Conservation (phyloP, 2,888 invertebrate genomes). For the Pachydiplax longipennis region DNA sequence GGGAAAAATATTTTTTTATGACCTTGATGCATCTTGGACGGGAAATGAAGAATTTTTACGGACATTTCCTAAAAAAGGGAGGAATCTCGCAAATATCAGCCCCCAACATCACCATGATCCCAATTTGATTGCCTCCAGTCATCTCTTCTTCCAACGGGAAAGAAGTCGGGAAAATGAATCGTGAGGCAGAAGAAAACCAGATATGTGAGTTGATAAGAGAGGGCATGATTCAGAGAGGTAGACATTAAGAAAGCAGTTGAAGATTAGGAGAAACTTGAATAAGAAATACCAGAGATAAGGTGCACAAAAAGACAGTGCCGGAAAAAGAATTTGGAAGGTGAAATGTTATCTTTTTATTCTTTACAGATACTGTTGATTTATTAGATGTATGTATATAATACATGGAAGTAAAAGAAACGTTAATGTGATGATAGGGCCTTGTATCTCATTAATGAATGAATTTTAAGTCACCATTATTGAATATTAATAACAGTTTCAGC, state of each 20-base stretch:
- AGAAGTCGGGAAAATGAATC: neutral
- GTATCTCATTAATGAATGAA: too few species aligned
- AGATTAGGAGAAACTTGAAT: neutral
- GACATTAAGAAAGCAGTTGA: neutral
- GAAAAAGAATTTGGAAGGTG: neutral
- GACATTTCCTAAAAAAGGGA: too few species aligned
- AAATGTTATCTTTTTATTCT: too few species aligned
- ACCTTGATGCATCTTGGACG: too few species aligned
- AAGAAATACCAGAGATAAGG: neutral
- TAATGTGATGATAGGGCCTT: too few species aligned
- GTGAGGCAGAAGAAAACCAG: neutral
- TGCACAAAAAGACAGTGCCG: neutral
- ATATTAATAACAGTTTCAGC: too few species aligned
- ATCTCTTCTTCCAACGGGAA: neutral
- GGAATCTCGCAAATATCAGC: neutral
- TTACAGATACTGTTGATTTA: too few species aligned
- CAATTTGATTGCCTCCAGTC: constrained; percentile 10
- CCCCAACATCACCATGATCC: neutral
- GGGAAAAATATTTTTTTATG: too few species aligned
- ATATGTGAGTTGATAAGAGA: neutral
- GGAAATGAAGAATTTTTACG: too few species aligned
- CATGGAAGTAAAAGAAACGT: too few species aligned
- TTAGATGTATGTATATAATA: too few species aligned
- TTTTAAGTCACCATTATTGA: too few species aligned
- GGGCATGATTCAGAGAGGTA: neutral